Evolutionary conservation across 2,113 vertebrate species (phyloP).

Genomic region (Spilogale gracilis): DNA sequence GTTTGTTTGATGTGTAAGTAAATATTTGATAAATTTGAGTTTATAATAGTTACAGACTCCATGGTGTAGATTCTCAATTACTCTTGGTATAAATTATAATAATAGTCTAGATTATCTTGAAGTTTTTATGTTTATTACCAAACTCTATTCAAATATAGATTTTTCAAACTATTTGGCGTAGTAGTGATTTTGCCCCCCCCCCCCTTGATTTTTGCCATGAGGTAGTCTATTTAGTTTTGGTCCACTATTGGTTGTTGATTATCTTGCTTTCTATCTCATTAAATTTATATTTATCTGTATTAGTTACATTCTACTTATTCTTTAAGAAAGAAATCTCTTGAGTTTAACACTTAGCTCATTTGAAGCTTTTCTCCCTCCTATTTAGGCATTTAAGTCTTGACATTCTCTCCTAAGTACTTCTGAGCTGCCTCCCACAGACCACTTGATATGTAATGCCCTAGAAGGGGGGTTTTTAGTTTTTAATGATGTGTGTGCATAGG

Average conservation of each 20-base stretch:
- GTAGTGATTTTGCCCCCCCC: not conserved
- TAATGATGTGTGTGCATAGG: not conserved
- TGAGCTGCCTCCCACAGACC: not conserved
- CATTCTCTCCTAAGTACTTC: not conserved
- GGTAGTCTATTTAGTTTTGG: not conserved
- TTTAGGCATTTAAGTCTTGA: not conserved
- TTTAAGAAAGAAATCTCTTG: not conserved
- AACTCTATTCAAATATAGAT: not conserved
- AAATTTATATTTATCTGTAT: not conserved
- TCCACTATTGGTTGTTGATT: not conserved
- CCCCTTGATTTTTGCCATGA: not conserved
- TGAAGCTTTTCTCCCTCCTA: not conserved
- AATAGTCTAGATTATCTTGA: not conserved
- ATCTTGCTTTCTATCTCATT: not conserved
- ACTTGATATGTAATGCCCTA: not conserved
- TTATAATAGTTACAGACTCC: not conserved
- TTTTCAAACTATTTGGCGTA: not conserved
- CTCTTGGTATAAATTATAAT: not conserved
- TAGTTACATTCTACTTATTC: not conserved
- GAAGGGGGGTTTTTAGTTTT: not conserved
- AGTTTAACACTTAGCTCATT: not conserved
- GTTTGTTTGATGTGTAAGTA: not conserved
- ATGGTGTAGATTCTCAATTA: not conserved
- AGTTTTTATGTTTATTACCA: slow-evolving; percentile 19
- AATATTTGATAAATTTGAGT: not conserved